Conservation (phyloP, 2,888 invertebrate genomes). For the Drosophila aldrichi region DNA sequence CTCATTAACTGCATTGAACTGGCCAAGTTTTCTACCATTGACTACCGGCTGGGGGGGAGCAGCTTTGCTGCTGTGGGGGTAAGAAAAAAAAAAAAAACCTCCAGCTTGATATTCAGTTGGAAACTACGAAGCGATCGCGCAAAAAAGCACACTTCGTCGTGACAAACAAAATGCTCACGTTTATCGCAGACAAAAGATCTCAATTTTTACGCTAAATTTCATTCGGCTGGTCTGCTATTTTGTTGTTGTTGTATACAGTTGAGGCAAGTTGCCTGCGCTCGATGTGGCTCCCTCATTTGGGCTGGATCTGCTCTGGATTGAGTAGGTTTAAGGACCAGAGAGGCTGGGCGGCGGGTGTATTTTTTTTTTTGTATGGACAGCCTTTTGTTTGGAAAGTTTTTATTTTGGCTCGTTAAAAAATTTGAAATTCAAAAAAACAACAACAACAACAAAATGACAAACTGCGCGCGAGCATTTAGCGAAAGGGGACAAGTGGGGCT, state of each 20-base stretch:
- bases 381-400: slow-evolving; percentile 81
- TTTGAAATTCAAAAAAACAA: slow-evolving; percentile 62
- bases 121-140: slow-evolving; percentile 61
- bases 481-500: slow-evolving; percentile 7
- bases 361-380: slow-evolving; percentile 40
- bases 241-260: slow-evolving; percentile 16
- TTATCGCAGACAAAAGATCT: slow-evolving; percentile 82
- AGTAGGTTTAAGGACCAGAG: slow-evolving; percentile 17
- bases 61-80: slow-evolving; percentile 12
- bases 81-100: slow-evolving; percentile 8
- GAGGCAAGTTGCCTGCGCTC: slow-evolving; percentile 36
- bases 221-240: slow-evolving; percentile 54
- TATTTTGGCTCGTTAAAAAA: slow-evolving; percentile 79
- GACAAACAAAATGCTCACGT: slow-evolving; percentile 84
- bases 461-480: slow-evolving; percentile 22
- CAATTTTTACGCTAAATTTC: slow-evolving; percentile 78
- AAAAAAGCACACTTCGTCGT: slow-evolving; percentile 82
- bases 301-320: slow-evolving; percentile 69
- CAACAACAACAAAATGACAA: slow-evolving; percentile 46
- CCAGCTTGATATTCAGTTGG: slow-evolving; percentile 30
- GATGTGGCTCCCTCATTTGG: slow-evolving; percentile 45
- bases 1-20: slow-evolving; percentile 1
- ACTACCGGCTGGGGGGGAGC: neutral
- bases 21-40: neutral
- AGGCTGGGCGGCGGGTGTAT: slow-evolving; percentile 19